phyloP scores from a whole-genome alignment of 2,113 vertebrate species.

The Nestor notabilis region DNA sequence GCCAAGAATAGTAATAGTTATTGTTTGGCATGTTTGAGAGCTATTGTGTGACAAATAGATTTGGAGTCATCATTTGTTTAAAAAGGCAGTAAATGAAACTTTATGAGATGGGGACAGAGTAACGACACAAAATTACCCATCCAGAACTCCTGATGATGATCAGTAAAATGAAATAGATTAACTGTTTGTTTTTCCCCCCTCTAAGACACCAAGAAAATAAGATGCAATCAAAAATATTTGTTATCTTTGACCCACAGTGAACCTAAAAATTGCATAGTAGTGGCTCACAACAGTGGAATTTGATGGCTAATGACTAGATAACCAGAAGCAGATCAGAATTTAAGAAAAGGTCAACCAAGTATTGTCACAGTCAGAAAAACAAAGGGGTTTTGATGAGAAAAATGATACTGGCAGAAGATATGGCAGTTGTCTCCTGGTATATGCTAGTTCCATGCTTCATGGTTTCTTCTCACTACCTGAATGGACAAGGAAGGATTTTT shows the following conservation, averaged over 20 bases:
- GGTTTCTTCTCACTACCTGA: not conserved
- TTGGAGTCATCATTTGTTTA: slow-evolving; percentile 73
- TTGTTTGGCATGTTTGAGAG: slow-evolving; percentile 55
- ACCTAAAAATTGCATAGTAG: not conserved
- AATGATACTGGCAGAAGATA: not conserved
- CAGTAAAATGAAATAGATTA: slow-evolving; percentile 71
- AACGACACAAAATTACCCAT: slow-evolving; percentile 65
- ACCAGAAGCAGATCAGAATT: not conserved
- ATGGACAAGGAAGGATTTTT: not conserved
- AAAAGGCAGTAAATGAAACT: slow-evolving; percentile 75
- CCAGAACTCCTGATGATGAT: slow-evolving; percentile 65
- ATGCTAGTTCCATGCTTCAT: not conserved
- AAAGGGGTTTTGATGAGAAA: not conserved
- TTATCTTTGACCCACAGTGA: slow-evolving; percentile 39
- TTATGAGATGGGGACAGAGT: slow-evolving; percentile 63
- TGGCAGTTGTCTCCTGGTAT: not conserved
- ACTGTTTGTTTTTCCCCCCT: not conserved
- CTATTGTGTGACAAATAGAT: slow-evolving; percentile 72
- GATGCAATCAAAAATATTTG: slow-evolving; percentile 32
- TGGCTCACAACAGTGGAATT: not conserved
- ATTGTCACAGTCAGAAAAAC: not conserved
- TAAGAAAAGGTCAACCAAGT: not conserved
- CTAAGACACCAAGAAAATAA: slow-evolving; percentile 1
- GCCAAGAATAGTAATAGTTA: slow-evolving; percentile 50
- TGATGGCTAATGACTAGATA: slow-evolving; percentile 36